Percentiles rank a stretch among this genome's conserved stretches.
Evolutionary conservation across 2,113 vertebrate genomes (phyloP).

Genomic region (Nettapus auritus): DNA sequence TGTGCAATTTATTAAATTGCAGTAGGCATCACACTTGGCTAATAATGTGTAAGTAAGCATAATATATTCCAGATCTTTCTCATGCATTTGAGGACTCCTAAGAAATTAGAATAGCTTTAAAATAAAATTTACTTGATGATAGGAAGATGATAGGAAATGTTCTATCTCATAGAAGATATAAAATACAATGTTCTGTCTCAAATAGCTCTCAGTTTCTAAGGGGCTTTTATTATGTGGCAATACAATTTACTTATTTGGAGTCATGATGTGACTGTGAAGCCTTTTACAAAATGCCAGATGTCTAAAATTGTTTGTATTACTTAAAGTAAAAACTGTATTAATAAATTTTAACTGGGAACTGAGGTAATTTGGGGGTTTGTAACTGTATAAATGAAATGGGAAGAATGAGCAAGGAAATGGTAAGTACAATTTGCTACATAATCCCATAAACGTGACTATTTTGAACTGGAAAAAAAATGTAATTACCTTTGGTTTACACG

Average conservation of each 20-base stretch:
- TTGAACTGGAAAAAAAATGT: not conserved
- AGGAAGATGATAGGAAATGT: not conserved
- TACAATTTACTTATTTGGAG: not conserved
- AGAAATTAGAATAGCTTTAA: slow-evolving; percentile 13
- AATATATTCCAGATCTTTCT: not conserved
- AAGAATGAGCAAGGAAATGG: not conserved
- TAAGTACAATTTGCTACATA: not conserved
- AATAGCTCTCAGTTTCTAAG: slow-evolving; percentile 14
- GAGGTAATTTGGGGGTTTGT: not conserved
- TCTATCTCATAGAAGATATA: not conserved
- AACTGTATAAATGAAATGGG: not conserved
- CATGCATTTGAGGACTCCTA: not conserved
- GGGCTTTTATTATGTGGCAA: not conserved
- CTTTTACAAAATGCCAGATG: not conserved
- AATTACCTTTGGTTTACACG: not conserved
- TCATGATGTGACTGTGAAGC: not conserved
- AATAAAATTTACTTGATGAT: not conserved
- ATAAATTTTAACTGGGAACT: not conserved
- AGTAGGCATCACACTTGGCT: not conserved
- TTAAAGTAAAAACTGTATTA: not conserved
- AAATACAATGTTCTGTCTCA: not conserved
- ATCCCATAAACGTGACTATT: not conserved
- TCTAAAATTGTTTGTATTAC: not conserved
- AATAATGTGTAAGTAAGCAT: not conserved
- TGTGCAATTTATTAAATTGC: not conserved